phyloP scores from a whole-genome alignment of 2,888 invertebrate genomes.

The Spilarctia lutea region DNA sequence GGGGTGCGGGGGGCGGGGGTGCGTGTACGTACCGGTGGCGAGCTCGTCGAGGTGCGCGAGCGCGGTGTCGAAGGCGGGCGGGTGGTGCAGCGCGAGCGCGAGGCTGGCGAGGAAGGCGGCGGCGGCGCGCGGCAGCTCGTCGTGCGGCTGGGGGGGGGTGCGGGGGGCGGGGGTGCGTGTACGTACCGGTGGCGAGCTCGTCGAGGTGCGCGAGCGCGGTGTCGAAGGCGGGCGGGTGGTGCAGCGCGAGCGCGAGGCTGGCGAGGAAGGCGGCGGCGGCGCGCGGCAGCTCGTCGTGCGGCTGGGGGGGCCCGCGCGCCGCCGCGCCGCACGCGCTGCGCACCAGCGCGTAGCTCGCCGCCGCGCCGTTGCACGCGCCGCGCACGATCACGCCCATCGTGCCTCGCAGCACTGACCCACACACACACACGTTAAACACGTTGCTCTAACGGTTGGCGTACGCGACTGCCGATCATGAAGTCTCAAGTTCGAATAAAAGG shows the following conservation, averaged over 20 bases:
- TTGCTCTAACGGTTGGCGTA: too few relatives aligned
- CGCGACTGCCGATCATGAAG: too few relatives aligned
- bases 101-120: conserved; percentile 89
- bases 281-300: conserved; percentile 91
- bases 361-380: conserved; percentile 73
- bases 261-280: conserved; percentile 90
- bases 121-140: conserved; percentile 90
- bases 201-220: conserved; percentile 87
- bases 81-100: conserved; percentile 87
- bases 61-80: conserved; percentile 86
- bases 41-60: conserved; percentile 85
- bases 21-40: conserved; percentile 47
- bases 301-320: conserved; percentile 88
- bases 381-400: conserved; percentile 77
- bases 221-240: conserved; percentile 84
- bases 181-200: conserved; percentile 56
- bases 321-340: conserved; percentile 91
- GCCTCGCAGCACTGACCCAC: conserved; percentile 69
- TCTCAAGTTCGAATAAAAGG: too few relatives aligned
- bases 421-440: not conserved
- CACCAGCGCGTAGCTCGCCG: conserved; percentile 87
- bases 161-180: not conserved
- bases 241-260: conserved; percentile 89
- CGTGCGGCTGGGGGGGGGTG: conserved; percentile 86
- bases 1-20: conserved; percentile 88